Conservation (phyloP, 1,140 invertebrate genomes). For the Hypothenemus hampei region DNA sequence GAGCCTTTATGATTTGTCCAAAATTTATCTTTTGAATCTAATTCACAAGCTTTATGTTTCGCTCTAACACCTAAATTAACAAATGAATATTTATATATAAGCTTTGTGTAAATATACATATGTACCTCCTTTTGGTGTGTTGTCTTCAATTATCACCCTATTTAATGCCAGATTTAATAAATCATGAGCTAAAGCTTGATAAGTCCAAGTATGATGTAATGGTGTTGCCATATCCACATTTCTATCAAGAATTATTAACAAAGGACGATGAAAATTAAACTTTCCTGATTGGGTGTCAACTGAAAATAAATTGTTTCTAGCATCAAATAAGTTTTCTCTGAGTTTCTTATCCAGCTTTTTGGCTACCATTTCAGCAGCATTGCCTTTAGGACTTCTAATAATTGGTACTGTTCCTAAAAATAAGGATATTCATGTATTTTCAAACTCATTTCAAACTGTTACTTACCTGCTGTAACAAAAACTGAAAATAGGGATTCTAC, state of each 20-base stretch:
- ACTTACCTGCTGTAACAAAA: conserved; percentile 85
- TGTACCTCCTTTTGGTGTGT: conserved; percentile 42
- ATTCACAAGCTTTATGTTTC: conserved; percentile 86
- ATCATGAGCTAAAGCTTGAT: conserved; percentile 95
- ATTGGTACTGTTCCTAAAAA: conserved; percentile 82
- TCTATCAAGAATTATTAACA: conserved; percentile 90
- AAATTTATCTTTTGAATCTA: conserved; percentile 84
- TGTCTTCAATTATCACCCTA: conserved; percentile 75
- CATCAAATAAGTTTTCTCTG: conserved; percentile 92
- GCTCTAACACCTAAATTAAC: conserved; percentile 52
- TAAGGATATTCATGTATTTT: conserved; percentile 1
- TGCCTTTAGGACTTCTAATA: conserved; percentile 90
- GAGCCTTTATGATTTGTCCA: conserved; percentile 93
- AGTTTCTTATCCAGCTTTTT: conserved; percentile 97
- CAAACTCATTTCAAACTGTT: conserved; percentile 23
- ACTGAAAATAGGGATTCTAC: conserved; percentile 96
- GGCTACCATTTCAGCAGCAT: conserved; percentile 97
- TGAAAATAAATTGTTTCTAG: conserved; percentile 93
- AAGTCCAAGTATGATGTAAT: conserved; percentile 99
- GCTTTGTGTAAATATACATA: not conserved
- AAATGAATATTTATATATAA: not conserved
- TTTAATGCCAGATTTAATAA: conserved; percentile 89
- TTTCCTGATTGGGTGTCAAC: conserved; percentile 73
- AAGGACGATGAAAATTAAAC: conserved; percentile 85
- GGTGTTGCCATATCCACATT: conserved; percentile 97